Conservation (phyloP, 1,140 invertebrate species). For the Brachystomella parvula region DNA sequence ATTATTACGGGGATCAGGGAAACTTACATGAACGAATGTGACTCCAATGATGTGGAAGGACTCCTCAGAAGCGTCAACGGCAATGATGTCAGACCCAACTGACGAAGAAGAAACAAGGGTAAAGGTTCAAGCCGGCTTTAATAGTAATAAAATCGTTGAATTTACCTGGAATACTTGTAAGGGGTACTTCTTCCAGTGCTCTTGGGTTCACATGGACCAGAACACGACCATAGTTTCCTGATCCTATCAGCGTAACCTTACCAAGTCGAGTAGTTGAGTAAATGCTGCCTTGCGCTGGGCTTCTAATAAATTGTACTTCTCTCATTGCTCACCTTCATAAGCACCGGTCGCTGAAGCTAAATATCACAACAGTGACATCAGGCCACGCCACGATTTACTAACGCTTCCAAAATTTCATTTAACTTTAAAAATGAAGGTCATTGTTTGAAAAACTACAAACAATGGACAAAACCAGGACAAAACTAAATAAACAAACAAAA, state of each 20-base stretch:
- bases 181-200: slow-evolving; percentile 22
- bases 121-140: background rate
- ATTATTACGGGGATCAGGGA: background rate
- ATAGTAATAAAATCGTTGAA: background rate
- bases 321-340: slow-evolving; percentile 16
- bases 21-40: slow-evolving; percentile 25
- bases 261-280: slow-evolving; percentile 30
- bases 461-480: too few species aligned
- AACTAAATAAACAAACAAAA: too few species aligned
- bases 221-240: slow-evolving; percentile 32
- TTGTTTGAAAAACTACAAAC: too few species aligned
- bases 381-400: too few species aligned
- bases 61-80: slow-evolving; percentile 29
- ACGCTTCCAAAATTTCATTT: too few species aligned
- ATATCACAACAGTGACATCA: too few species aligned
- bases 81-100: slow-evolving; percentile 31
- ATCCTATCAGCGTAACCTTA: slow-evolving; percentile 22
- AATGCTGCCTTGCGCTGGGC: slow-evolving; percentile 31
- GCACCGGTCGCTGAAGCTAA: background rate
- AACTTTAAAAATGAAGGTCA: too few species aligned
- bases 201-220: slow-evolving; percentile 6
- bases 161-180: slow-evolving; percentile 27
- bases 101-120: background rate
- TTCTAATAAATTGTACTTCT: slow-evolving; percentile 27
- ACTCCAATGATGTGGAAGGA: slow-evolving; percentile 27